A percentile compares a stretch with the other conserved stretches of the same genome.
phyloP scores from a whole-genome alignment of 2,113 vertebrate genomes.

The Oenanthe melanoleuca region DNA sequence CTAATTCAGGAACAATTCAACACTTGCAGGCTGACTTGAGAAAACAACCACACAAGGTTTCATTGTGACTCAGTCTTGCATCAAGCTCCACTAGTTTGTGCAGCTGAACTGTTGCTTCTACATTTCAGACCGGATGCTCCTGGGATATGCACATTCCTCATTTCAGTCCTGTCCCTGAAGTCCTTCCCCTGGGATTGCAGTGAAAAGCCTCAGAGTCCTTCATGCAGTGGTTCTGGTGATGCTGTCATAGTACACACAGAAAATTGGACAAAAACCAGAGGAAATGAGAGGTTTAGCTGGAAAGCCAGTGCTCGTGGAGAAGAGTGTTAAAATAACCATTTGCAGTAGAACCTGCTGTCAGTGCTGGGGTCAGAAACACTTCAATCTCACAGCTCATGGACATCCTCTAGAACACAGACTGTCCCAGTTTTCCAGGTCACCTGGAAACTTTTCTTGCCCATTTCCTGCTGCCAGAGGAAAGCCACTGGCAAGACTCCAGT shows the following conservation, averaged over 20 bases:
- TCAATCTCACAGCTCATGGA: neutral
- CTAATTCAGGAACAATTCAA: neutral
- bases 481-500: neutral
- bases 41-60: neutral
- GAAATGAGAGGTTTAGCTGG: neutral
- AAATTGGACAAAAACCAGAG: neutral
- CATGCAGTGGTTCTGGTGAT: neutral
- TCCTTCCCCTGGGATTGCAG: neutral
- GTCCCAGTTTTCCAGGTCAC: neutral
- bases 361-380: neutral
- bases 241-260: neutral
- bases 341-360: neutral
- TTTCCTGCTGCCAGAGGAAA: neutral
- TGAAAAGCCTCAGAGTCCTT: neutral
- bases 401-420: neutral
- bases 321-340: neutral
- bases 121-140: neutral
- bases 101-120: neutral
- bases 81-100: neutral
- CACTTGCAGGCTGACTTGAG: neutral
- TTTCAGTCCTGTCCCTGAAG: neutral
- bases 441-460: neutral
- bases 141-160: rapidly evolving
- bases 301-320: neutral
- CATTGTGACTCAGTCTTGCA: neutral